Percentiles rank a stretch among this genome's conserved stretches.
Evolutionary conservation across 2,888 invertebrate species (phyloP).

Genomic region (Ditula angustiorana): DNA sequence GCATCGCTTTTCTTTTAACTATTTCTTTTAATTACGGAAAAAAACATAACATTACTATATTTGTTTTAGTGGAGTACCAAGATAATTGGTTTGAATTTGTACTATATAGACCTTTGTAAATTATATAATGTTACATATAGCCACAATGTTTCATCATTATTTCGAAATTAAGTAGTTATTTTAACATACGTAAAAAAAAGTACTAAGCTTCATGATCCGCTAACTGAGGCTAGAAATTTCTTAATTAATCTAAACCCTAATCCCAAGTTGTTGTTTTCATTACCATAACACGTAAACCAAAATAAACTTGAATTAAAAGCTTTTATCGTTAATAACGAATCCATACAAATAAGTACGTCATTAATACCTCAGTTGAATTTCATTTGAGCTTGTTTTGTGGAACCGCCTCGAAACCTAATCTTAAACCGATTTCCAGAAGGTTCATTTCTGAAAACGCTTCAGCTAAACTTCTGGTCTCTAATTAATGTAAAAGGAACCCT

Average conservation of each 20-base stretch:
- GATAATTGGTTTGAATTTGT: too few species aligned
- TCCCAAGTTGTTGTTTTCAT: conserved; percentile 1
- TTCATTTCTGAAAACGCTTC: conserved; percentile 40
- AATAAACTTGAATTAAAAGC: conserved; percentile 41
- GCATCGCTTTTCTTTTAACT: too few species aligned
- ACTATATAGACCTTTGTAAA: too few species aligned
- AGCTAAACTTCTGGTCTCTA: conserved; percentile 44
- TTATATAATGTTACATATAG: too few species aligned
- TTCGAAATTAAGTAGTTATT: too few species aligned
- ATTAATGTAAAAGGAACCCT: conserved; percentile 33
- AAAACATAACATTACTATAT: too few species aligned
- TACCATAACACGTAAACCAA: conserved; percentile 5
- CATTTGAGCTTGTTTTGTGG: conserved; percentile 24
- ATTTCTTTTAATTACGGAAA: too few species aligned
- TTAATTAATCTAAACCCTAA: neutral
- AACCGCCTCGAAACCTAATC: neutral
- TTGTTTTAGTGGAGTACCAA: too few species aligned
- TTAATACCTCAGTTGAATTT: conserved; percentile 48
- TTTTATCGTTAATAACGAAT: conserved; percentile 48
- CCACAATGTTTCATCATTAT: too few species aligned
- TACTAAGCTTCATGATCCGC: neutral
- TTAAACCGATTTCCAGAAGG: conserved; percentile 35
- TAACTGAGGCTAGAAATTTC: neutral
- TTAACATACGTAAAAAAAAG: too few species aligned
- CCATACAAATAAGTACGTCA: conserved; percentile 53